These are phyloP conservation scores for Trachymyrmex septentrionalis DNA, from an alignment of 1,140 invertebrate genomes.

Conservation along the genomic window DNA sequence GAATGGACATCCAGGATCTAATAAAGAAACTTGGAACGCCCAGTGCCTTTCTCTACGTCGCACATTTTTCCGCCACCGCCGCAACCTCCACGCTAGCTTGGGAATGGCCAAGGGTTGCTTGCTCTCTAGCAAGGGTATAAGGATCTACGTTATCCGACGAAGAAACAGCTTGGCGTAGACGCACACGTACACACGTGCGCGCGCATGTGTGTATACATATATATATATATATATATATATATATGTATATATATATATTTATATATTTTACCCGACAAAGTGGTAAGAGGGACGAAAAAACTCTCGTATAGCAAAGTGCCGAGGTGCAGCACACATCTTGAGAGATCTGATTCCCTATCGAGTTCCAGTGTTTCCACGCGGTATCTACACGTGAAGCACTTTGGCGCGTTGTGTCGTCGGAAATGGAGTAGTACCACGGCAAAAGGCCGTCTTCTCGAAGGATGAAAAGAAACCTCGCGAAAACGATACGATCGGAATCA, in stretches of 20 bases:
- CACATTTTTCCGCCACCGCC: conserved; percentile 61
- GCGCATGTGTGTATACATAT: no score
- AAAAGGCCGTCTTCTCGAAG: conserved; percentile 10
- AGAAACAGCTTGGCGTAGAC: conserved; percentile 58
- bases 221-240: no score
- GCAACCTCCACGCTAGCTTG: conserved; percentile 4
- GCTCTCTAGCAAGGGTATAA: conserved; percentile 35
- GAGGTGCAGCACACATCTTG: conserved; percentile 73
- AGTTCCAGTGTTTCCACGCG: conserved; percentile 50
- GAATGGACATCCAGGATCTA: conserved; percentile 79
- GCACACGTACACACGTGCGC: neutral
- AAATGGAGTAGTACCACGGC: conserved; percentile 59
- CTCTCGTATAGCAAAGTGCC: conserved; percentile 67
- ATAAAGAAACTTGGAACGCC: conserved; percentile 80
- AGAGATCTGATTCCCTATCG: conserved; percentile 71
- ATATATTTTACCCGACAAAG: conserved; percentile 37
- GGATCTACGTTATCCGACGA: conserved; percentile 32
- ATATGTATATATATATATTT: no score
- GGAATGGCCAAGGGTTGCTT: neutral
- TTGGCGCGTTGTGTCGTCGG: conserved; percentile 69
- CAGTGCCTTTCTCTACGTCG: conserved; percentile 43
- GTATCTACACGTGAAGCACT: conserved; percentile 69
- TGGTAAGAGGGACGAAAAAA: conserved; percentile 33
- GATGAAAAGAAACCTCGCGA: conserved; percentile 6
- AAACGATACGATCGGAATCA: conserved; percentile 30